Evolutionary conservation across 2,113 vertebrate genomes (phyloP), one percentile per base, ranked within the genome.

Genomic region (Anhinga anhinga): DNA sequence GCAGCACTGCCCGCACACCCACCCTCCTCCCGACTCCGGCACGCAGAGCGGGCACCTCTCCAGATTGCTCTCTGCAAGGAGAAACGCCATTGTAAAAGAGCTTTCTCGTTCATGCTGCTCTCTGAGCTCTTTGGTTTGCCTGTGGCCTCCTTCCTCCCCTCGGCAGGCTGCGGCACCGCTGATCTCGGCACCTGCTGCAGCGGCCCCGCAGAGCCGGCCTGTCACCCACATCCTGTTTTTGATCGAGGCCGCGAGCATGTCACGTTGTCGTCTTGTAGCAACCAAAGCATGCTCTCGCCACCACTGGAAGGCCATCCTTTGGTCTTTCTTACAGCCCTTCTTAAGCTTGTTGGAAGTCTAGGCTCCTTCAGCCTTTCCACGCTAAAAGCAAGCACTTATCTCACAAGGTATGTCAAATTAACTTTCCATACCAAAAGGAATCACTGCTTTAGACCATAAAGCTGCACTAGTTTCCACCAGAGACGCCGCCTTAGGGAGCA

Each of bases 141-240:
- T 2, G 14, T 2, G 74, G 56, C 72, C 19, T 90, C 52, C 76
- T 17, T 58, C 62, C 77, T 86, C 27, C 27, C 84, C 52, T 76
- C 44, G 9, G 8, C 30, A 13, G 21, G 63, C 76, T 93, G 93
- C 36, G 85, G 72, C 94, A 56, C 49, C 13, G 18, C 55, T 42
- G 94, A 34, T 53, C 50, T 72, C 30, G 7, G 12, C 2, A 2
- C 61, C 29, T 4, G 2, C 7, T 2, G 40, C 61, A n/a, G 61
- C 72, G 7, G 36, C 70, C 62, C 61, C 47, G 2, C 66, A 8
- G 74, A 16, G n/a, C 49, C n/a, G 0, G 6, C 82, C 36, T 25
- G 56, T n/a, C 42, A 49, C 96, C 97, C 97, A 98, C 97, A 98
- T 98, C 98, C 98, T 98, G 98, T 97, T 98, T 97, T 93, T 69